Conservation (phyloP, 2,888 invertebrate genomes). For the Coelinius sp. region DNA sequence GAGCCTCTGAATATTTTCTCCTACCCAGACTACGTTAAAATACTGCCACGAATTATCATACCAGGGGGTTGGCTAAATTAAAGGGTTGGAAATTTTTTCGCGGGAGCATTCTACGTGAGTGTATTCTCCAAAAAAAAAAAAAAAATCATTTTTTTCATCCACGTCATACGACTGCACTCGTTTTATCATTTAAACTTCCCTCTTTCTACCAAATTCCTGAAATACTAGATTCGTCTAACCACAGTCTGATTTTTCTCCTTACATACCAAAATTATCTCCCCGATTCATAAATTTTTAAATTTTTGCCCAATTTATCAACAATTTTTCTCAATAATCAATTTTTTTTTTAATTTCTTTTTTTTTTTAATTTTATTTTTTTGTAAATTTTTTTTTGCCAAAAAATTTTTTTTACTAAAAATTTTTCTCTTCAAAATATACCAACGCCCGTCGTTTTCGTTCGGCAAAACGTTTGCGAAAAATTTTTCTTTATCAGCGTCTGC, state of each 20-base stretch:
- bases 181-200: background rate
- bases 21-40: constrained; percentile 58
- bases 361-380: background rate
- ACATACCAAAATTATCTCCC: too few species aligned
- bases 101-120: constrained; percentile 24
- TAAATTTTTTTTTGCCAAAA: constrained; percentile 6
- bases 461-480: constrained; percentile 48
- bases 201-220: background rate
- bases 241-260: background rate
- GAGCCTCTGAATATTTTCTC: constrained; percentile 50
- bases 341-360: background rate
- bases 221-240: background rate
- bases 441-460: constrained; percentile 53
- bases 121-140: background rate
- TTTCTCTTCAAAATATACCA: constrained; percentile 31
- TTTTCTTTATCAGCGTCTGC: constrained; percentile 68
- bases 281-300: too few species aligned
- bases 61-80: constrained; percentile 62
- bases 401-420: constrained; percentile 38
- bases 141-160: background rate
- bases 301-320: background rate
- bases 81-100: constrained; percentile 63
- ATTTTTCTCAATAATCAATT: background rate
- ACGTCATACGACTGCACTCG: background rate
- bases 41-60: constrained; percentile 69